Conservation (phyloP, 64 coral and sea anemone genomes). For the Pachyseris speciosa region DNA sequence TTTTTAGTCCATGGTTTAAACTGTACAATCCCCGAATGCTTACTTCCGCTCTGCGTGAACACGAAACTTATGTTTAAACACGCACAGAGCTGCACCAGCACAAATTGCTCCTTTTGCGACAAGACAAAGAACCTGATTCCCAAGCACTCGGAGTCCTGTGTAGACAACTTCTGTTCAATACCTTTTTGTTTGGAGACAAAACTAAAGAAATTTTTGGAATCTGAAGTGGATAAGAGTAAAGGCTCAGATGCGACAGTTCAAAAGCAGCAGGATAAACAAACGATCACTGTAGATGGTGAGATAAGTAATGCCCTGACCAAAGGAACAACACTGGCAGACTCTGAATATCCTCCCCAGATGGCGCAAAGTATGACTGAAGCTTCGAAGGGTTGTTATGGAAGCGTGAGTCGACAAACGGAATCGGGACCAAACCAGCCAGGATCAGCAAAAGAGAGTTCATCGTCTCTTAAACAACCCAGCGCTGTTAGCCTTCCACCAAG, state of each 20-base stretch:
- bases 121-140: background rate
- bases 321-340: too few species aligned
- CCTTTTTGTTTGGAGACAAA: slow-evolving; percentile 16
- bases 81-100: background rate
- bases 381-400: too few species aligned
- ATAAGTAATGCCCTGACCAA: too few species aligned
- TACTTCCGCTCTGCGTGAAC: background rate
- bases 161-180: background rate
- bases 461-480: background rate
- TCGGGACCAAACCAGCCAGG: too few species aligned
- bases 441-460: background rate
- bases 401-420: too few species aligned
- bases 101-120: background rate
- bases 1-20: background rate
- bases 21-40: background rate
- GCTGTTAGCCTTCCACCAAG: background rate
- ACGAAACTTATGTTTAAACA: slow-evolving; percentile 14
- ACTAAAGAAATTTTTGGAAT: background rate
- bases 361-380: too few species aligned
- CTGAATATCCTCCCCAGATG: too few species aligned
- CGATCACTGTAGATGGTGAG: background rate
- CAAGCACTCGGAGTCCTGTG: background rate
- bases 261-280: background rate
- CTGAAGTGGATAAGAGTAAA: background rate
- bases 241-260: too few species aligned